Percentiles rank a stretch among this genome's conserved stretches.
These are phyloP conservation scores for Pseudocheirus occidentalis DNA, from an alignment of 2,797 vertebrate species.

Conservation along the genomic window DNA sequence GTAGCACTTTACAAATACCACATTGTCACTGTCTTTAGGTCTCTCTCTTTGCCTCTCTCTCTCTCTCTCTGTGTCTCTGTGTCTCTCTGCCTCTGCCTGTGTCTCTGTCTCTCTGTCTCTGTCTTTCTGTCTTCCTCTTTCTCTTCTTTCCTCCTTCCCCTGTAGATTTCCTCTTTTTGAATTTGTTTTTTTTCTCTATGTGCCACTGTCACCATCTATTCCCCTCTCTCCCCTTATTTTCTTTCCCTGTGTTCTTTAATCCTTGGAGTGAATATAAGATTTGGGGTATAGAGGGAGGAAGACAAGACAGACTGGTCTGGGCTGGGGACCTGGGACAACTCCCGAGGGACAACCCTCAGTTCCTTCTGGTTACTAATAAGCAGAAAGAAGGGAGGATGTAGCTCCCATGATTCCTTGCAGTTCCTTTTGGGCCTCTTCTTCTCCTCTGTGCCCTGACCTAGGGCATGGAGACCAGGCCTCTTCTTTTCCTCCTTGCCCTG, in stretches of 20 bases:
- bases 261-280: background rate
- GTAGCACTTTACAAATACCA: background rate
- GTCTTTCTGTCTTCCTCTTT: background rate
- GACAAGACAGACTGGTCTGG: background rate
- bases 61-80: background rate
- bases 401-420: background rate
- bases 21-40: background rate
- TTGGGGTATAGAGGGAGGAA: background rate
- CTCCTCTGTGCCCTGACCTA: background rate
- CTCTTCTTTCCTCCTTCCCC: background rate
- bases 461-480: background rate
- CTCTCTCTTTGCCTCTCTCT: background rate
- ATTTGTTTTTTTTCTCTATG: background rate
- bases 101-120: background rate
- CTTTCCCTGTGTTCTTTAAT: background rate
- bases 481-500: background rate
- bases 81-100: background rate
- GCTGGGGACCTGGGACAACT: background rate
- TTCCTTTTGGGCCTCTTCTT: background rate
- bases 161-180: background rate
- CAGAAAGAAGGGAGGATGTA: background rate
- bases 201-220: background rate
- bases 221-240: background rate
- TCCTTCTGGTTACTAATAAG: background rate
- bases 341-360: background rate